Percentiles rank a stretch among this genome's conserved stretches.
These are phyloP conservation scores for Tupaia chinensis DNA, from an alignment of 2,113 vertebrate genomes.

Conservation along the genomic window DNA sequence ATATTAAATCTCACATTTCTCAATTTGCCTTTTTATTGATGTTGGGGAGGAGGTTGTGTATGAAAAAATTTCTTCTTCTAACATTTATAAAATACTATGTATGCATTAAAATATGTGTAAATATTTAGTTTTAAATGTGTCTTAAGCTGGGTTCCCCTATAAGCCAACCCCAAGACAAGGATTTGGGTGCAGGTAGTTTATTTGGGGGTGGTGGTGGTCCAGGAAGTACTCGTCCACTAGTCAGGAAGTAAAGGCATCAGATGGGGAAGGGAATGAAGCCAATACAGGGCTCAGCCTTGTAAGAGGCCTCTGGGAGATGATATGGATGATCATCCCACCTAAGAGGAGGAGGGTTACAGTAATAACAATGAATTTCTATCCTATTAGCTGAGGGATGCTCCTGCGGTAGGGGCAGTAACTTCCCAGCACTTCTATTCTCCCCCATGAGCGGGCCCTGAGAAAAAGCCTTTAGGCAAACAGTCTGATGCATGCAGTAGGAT, in stretches of 20 bases:
- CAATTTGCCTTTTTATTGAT: constrained; percentile 81
- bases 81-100: constrained; percentile 72
- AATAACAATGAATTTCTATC: background rate
- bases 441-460: background rate
- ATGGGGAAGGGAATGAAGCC: background rate
- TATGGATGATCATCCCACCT: background rate
- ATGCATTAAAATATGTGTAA: constrained; percentile 65
- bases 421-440: background rate
- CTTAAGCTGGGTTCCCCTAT: background rate
- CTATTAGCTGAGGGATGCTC: background rate
- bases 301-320: background rate
- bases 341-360: background rate
- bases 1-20: constrained; percentile 82
- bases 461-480: background rate
- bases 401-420: background rate
- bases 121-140: constrained; percentile 73
- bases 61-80: constrained; percentile 70
- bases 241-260: background rate
- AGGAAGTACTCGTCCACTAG: background rate
- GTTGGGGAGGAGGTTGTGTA: constrained; percentile 69
- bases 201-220: constrained; percentile 13
- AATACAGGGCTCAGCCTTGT: background rate
- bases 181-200: constrained; percentile 30
- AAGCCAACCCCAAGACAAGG: constrained; percentile 36
- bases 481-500: background rate